Base-by-base conservation (phyloP, 2,797 vertebrate species). In the Gila robusta region DNA sequence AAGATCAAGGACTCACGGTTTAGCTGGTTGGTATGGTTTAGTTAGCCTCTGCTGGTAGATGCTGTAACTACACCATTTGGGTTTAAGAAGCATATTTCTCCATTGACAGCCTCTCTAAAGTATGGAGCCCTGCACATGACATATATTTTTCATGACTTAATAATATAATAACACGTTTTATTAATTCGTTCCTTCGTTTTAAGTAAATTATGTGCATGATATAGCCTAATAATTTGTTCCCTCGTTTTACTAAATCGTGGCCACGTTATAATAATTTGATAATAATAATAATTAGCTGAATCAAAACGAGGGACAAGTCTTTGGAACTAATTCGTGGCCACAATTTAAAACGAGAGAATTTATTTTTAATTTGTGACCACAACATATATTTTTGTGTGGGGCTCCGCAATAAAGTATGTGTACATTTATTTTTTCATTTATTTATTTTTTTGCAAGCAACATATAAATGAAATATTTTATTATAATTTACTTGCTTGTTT, bases 11-110 rank as follows among this genome's bases (percentile, higher is more conserved):
- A 26, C 12, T 79, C 59, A 47, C 0, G 3, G 39, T 66, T 64
- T 66, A 47, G 39, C n/a, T 41, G 59, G 78, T 66, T 79, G 62
- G n/a, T 64, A 47, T 64, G 77, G 78, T 79, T 39, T 66, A 32
- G 78, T 66, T 66, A 66, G 78, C 59, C 78, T 64, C 59, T 66
- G n/a, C 78, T 80, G 78, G 78, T 41, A 64, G 23, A 79, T 19
- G n/a, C 56, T 64, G n/a, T 44, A 80, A 66, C 59, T 47, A 66
- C 59, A 66, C 39, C 17, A 66, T 32, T 41, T 41, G 56, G 4
- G 5, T 2, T 16, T 26, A 17, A 26, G 37, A 56, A 59, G 52
- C 2, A 2, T 10, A 7, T 41, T 77, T 56, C 73, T 54, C 10
- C 49, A 56, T n/a, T 77, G 19, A 8, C 10, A 56, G 4, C 4